Percentiles rank a stretch among this genome's conserved stretches.
These are phyloP conservation scores for Jaculus jaculus DNA, from an alignment of 2,113 vertebrate species.

Conservation along the genomic window DNA sequence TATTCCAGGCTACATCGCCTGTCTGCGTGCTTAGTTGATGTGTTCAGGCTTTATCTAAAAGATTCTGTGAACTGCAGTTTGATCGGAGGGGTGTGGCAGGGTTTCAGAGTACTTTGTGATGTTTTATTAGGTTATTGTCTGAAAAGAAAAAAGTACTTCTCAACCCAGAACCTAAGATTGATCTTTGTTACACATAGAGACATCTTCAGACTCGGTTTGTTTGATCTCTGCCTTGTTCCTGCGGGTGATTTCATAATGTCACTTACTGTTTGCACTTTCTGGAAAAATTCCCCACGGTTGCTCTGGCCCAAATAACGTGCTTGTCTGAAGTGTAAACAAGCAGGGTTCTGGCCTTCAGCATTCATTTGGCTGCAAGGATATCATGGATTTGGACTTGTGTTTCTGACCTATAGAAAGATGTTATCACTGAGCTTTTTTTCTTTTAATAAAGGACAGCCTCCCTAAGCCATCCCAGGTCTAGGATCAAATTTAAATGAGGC, in stretches of 20 bases:
- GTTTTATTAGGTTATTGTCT: constrained; percentile 66
- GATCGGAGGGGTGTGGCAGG: constrained; percentile 81
- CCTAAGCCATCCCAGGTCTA: constrained; percentile 56
- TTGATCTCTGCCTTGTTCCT: constrained; percentile 52
- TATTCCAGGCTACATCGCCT: constrained; percentile 79
- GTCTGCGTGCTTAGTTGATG: constrained; percentile 80
- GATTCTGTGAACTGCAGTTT: constrained; percentile 76
- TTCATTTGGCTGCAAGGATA: constrained; percentile 64
- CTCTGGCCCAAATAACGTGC: constrained; percentile 51
- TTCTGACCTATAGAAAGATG: constrained; percentile 66
- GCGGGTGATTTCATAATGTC: constrained; percentile 64
- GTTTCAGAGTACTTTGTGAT: constrained; percentile 77
- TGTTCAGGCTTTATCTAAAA: constrained; percentile 74
- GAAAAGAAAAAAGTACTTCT: constrained; percentile 55
- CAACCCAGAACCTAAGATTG: constrained; percentile 50
- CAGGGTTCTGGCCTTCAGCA: constrained; percentile 63
- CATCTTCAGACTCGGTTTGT: constrained; percentile 67
- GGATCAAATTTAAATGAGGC: constrained; percentile 66
- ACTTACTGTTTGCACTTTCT: constrained; percentile 63
- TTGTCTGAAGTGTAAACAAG: constrained; percentile 84
- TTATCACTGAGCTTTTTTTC: constrained; percentile 64
- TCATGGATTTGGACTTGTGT: constrained; percentile 61
- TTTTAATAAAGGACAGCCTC: constrained; percentile 62
- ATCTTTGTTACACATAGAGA: constrained; percentile 61
- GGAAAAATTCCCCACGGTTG: constrained; percentile 62